Percentiles rank a stretch among this genome's conserved stretches.
Conservation (phyloP, 2,888 invertebrate genomes). For the Clunio marinus region DNA sequence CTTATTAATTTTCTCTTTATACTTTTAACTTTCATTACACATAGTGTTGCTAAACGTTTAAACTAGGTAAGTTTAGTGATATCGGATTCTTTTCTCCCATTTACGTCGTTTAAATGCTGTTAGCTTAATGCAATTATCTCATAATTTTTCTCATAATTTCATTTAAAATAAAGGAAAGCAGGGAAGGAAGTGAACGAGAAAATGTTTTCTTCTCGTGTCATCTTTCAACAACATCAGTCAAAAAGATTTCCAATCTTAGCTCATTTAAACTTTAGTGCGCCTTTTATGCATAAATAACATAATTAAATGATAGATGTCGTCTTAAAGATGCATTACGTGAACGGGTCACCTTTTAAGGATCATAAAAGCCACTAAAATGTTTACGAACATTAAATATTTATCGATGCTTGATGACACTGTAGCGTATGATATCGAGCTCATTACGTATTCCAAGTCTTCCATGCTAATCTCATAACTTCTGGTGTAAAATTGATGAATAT, state of each 20-base stretch:
- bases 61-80: constrained; percentile 16
- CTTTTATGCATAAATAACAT: too few species aligned
- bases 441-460: constrained; percentile 52
- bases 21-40: constrained; percentile 18
- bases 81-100: neutral
- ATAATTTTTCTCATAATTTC: too few species aligned
- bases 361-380: constrained; percentile 21
- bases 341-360: constrained; percentile 29
- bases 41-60: constrained; percentile 23
- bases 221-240: constrained; percentile 6
- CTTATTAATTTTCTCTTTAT: constrained; percentile 10
- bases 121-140: too few species aligned
- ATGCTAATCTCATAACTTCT: constrained; percentile 55
- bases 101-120: too few species aligned
- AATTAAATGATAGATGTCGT: too few species aligned
- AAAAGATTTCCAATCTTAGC: constrained; percentile 4
- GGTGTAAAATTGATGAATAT: constrained; percentile 69
- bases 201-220: neutral
- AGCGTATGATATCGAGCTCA: constrained; percentile 45
- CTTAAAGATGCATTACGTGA: neutral
- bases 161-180: too few species aligned
- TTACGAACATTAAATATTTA: constrained; percentile 36
- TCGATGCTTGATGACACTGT: constrained; percentile 25
- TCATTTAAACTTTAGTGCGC: too few species aligned
- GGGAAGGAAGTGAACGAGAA: neutral